Conservation (phyloP, 1,140 invertebrate species). For the Drosophila orosa region DNA sequence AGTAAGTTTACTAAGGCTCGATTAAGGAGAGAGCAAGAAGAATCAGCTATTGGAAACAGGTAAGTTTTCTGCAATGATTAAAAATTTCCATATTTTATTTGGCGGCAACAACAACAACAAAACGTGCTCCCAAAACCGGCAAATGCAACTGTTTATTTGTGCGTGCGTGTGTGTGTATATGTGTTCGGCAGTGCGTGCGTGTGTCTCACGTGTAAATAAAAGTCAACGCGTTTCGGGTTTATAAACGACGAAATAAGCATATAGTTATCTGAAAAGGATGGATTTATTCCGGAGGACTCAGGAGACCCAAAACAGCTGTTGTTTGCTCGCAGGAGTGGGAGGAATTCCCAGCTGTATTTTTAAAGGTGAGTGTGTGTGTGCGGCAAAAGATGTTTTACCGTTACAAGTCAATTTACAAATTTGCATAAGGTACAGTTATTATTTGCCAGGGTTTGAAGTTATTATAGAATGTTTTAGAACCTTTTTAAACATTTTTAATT, state of each 20-base stretch:
- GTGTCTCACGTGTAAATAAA: slow-evolving; percentile 18
- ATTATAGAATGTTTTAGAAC: not conserved
- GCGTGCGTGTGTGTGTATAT: slow-evolving; percentile 19
- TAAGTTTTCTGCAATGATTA: slow-evolving; percentile 8
- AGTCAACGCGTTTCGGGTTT: slow-evolving; percentile 3
- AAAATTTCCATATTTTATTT: slow-evolving; percentile 9
- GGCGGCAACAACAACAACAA: slow-evolving; percentile 21
- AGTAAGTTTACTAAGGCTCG: not conserved
- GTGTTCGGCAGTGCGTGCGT: slow-evolving; percentile 7
- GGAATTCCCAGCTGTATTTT: slow-evolving; percentile 30
- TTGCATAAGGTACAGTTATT: not conserved
- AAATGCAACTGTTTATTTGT: slow-evolving; percentile 39
- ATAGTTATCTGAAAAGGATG: not conserved
- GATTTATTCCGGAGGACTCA: not conserved
- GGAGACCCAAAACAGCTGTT: slow-evolving; percentile 36
- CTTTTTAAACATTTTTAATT: too few relatives aligned
- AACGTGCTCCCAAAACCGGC: slow-evolving; percentile 24
- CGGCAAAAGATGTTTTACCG: slow-evolving; percentile 7
- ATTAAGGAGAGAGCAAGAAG: not conserved
- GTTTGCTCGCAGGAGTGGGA: not conserved
- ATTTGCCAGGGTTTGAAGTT: not conserved
- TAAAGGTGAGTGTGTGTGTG: slow-evolving; percentile 22
- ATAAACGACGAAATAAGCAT: not conserved
- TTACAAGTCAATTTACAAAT: slow-evolving; percentile 6
- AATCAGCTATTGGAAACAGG: slow-evolving; percentile 5